Base-by-base conservation (phyloP, 1,140 invertebrate species). In the Drosophila sechellia region DNA sequence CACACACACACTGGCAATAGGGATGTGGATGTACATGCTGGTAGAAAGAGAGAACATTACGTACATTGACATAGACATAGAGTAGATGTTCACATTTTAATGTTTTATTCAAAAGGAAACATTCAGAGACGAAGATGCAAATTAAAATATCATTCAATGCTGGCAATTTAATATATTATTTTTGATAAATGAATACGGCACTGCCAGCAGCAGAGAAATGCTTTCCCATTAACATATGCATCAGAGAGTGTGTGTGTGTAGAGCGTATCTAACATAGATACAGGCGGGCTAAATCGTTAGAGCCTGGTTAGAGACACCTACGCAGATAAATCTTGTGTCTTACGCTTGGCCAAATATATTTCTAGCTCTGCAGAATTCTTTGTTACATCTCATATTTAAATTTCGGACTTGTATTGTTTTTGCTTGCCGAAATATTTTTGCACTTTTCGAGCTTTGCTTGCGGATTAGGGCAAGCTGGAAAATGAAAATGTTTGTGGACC, bases 151-250 rank as follows among this genome's bases (percentile, higher is more conserved):
- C 84, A 89, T 89, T 89, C 84, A 89, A 89, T 89, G 84, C 71
- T 89, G 85, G 84, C 84, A 89, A 89, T 89, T 89, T 89, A 89
- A 90, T 89, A 84, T 89, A 89, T 89, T 90, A 89, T 90, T 90
- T 87, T 87, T 87, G 83, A 87, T 89, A 87, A 87, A 87, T 87
- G 83, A 87, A 87, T 87, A 87, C 81, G 53, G 43, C 10, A 45
- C 37, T 45, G 53, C 34, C 39, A 43, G 57, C 22, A 37, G 12
- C 42, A 56, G 66, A 70, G 72, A 66, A 79, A 59, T 72, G 72
- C 20, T 40, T 54, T 53, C 42, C 72, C 73, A 77, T 77, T 76
- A 77, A 65, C 63, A 69, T 76, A 46, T 75, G 48, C 68, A 54
- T 22, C 3, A 17, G 4, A 8, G 35, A 17, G 17, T 17, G 17